These are phyloP conservation scores for Aleiodes sp. DNA, from an alignment of 1,140 invertebrate genomes.

Conservation along the genomic window DNA sequence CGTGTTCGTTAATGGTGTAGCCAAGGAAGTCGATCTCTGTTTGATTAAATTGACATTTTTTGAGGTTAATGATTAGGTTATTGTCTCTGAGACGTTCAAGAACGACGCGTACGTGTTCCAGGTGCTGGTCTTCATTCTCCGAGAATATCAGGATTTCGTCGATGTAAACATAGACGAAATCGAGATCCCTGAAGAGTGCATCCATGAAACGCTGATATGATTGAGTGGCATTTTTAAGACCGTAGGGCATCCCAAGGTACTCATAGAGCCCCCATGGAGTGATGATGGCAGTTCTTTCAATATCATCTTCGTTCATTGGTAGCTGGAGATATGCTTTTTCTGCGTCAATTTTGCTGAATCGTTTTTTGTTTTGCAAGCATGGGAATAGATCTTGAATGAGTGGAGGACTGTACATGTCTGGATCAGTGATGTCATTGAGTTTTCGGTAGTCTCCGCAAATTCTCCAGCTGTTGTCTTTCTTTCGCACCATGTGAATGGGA, in stretches of 20 bases:
- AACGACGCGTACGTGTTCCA: not conserved
- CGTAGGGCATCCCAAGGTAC: conserved; percentile 55
- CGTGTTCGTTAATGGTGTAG: not conserved
- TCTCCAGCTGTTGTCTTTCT: conserved; percentile 46
- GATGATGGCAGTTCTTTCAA: conserved; percentile 53
- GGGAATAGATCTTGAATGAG: conserved; percentile 49
- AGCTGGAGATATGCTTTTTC: conserved; percentile 61
- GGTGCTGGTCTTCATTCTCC: not conserved
- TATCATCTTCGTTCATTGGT: conserved; percentile 42
- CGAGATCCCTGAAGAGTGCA: conserved; percentile 25
- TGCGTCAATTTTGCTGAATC: conserved; percentile 58
- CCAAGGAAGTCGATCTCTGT: not conserved
- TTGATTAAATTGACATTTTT: not conserved
- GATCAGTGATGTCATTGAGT: conserved; percentile 50
- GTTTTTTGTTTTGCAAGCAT: conserved; percentile 42
- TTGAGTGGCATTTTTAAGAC: conserved; percentile 34
- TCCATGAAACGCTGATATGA: conserved; percentile 44
- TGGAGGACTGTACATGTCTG: conserved; percentile 48
- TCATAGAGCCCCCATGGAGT: conserved; percentile 43
- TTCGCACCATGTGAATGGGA: conserved; percentile 51
- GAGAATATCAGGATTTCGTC: conserved; percentile 21
- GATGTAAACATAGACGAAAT: conserved; percentile 30
- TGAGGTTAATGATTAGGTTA: not conserved
- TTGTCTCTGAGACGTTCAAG: not conserved
- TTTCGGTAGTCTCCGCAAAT: conserved; percentile 52